A percentile compares a stretch with the other conserved stretches of the same genome.
Conservation (phyloP, 1,140 invertebrate genomes). For the Rhynchophorus ferrugineus region DNA sequence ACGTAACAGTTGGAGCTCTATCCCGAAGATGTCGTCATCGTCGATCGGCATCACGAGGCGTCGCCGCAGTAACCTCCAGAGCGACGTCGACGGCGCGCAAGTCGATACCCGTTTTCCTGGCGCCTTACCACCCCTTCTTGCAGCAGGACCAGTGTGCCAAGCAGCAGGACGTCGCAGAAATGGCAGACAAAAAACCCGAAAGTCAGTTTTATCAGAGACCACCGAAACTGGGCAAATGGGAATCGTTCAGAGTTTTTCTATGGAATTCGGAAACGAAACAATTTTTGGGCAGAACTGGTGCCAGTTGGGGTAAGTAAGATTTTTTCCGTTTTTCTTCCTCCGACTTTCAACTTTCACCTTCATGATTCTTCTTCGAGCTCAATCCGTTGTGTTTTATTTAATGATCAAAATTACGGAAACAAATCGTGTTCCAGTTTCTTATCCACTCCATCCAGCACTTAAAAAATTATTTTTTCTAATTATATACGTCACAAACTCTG, state of each 20-base stretch:
- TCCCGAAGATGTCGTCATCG: not conserved
- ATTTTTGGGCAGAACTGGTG: conserved; percentile 77
- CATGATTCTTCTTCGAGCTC: too few relatives aligned
- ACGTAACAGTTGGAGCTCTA: too few relatives aligned
- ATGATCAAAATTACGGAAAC: too few relatives aligned
- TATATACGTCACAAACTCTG: too few relatives aligned
- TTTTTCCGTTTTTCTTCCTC: conserved; percentile 8
- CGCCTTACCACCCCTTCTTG: conserved; percentile 19
- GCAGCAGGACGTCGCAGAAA: conserved; percentile 33
- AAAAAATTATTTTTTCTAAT: too few relatives aligned
- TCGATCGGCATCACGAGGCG: conserved; percentile 1
- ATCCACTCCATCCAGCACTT: too few relatives aligned
- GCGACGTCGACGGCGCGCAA: conserved; percentile 8
- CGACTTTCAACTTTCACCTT: too few relatives aligned
- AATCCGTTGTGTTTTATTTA: too few relatives aligned
- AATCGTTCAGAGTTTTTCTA: conserved; percentile 72
- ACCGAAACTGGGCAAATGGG: conserved; percentile 75
- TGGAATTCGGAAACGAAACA: conserved; percentile 84
- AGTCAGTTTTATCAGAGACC: conserved; percentile 71
- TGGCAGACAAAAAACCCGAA: conserved; percentile 66
- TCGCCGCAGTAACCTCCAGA: not conserved
- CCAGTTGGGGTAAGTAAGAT: conserved; percentile 79
- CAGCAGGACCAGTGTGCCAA: conserved; percentile 14
- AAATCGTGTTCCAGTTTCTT: too few relatives aligned
- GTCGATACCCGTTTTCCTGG: conserved; percentile 6